Conservation (phyloP, 53 echinoderm and acorn worm genomes). For the Hippasteria phrygiana region DNA sequence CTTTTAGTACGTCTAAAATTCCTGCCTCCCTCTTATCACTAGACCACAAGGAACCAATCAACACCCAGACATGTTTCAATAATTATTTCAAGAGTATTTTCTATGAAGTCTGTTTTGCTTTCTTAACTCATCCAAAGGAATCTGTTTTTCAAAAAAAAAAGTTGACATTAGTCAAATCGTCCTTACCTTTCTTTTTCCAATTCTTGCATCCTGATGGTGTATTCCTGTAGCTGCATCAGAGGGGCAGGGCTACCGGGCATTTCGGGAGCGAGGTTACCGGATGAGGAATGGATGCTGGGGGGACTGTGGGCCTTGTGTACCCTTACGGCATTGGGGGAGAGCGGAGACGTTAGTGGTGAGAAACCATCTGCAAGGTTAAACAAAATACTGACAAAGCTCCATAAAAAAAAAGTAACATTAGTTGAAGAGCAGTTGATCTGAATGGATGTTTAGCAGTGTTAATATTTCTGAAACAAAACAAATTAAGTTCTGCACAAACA, state of each 20-base stretch:
- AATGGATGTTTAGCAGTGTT: too few species aligned
- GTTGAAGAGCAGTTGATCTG: too few species aligned
- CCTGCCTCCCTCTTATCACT: too few species aligned
- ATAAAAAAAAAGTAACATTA: too few species aligned
- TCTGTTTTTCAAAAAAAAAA: not conserved
- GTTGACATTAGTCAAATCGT: not conserved
- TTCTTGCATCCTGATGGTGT: constrained; percentile 37
- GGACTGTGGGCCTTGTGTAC: constrained; percentile 38
- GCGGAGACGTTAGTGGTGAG: constrained; percentile 49
- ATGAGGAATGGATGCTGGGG: constrained; percentile 41
- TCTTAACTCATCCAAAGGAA: not conserved
- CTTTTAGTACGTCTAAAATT: too few species aligned
- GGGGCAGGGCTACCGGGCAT: constrained; percentile 37
- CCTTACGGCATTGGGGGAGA: constrained; percentile 19
- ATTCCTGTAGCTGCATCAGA: constrained; percentile 38
- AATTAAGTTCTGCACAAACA: too few species aligned
- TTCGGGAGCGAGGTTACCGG: constrained; percentile 28
- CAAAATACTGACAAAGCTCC: not conserved
- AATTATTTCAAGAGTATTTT: too few species aligned
- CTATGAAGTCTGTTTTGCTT: too few species aligned
- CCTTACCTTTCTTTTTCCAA: constrained; percentile 63
- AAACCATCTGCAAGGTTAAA: constrained; percentile 15
- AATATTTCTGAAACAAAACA: too few species aligned
- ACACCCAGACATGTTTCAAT: too few species aligned
- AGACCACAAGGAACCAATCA: too few species aligned